Percentiles rank a stretch among this genome's conserved stretches.
These are phyloP conservation scores for Eucera pruinosa DNA, from an alignment of 2,888 invertebrate species.

Conservation along the genomic window DNA sequence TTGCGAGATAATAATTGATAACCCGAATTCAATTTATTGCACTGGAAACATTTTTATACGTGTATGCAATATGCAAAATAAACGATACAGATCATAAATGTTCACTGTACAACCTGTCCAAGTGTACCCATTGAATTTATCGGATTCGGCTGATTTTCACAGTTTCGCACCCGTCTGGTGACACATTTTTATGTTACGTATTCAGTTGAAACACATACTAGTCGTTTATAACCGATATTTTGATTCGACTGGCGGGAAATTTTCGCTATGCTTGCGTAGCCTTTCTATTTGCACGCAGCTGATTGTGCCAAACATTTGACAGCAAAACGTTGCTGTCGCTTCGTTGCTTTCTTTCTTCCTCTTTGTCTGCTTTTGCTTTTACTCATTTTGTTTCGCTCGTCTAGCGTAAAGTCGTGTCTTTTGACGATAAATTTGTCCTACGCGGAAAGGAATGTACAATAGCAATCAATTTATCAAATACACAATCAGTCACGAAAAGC, in stretches of 20 bases:
- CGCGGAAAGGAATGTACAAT: too few species aligned
- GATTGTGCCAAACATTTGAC: slow-evolving; percentile 66
- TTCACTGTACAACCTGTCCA: background rate
- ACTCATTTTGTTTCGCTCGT: background rate
- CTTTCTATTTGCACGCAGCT: slow-evolving; percentile 49
- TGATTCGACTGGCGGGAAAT: slow-evolving; percentile 8
- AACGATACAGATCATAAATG: slow-evolving; percentile 4
- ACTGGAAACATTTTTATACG: background rate
- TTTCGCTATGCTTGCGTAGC: slow-evolving; percentile 1
- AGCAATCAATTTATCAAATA: too few species aligned
- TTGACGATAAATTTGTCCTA: too few species aligned
- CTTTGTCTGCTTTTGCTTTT: background rate
- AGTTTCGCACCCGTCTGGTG: background rate
- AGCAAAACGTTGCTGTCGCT: slow-evolving; percentile 27
- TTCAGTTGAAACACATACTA: background rate
- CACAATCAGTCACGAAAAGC: too few species aligned
- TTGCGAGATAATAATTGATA: too few species aligned
- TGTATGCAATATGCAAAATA: background rate
- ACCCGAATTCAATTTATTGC: background rate
- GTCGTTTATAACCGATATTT: slow-evolving; percentile 17
- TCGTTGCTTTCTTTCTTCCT: background rate
- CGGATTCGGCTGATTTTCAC: background rate
- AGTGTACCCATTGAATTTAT: background rate
- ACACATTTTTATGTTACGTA: background rate
- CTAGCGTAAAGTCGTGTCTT: too few species aligned